phyloP scores from a whole-genome alignment of 2,888 invertebrate species.

The Netelia inedita region DNA sequence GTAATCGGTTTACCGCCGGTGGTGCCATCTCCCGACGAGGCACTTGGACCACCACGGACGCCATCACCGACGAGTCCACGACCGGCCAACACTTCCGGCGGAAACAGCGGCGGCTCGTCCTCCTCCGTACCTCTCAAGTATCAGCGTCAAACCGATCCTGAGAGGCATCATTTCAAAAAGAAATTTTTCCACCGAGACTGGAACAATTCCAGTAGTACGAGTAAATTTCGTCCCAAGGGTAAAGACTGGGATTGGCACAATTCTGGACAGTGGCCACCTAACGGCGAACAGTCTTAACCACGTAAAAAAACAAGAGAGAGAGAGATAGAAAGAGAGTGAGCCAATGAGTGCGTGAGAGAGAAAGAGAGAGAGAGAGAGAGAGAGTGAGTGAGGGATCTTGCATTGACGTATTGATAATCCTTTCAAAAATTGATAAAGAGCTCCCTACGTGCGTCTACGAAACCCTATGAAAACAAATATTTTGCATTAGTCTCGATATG shows the following conservation, averaged over 20 bases:
- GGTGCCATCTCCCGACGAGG: conserved; percentile 85
- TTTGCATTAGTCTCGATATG: background rate
- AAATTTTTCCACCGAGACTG: conserved; percentile 91
- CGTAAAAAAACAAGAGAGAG: conserved; percentile 15
- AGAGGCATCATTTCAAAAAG: conserved; percentile 91
- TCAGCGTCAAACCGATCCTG: conserved; percentile 87
- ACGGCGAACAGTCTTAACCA: conserved; percentile 82
- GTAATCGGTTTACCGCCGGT: conserved; percentile 81
- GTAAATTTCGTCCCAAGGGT: conserved; percentile 90
- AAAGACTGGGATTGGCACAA: conserved; percentile 90
- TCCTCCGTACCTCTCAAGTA: conserved; percentile 87
- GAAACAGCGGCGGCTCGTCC: conserved; percentile 82
- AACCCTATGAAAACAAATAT: background rate
- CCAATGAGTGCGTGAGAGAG: background rate
- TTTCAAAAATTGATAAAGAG: background rate
- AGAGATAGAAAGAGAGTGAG: background rate
- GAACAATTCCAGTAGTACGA: conserved; percentile 83
- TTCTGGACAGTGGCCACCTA: conserved; percentile 84
- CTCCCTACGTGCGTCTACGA: too few species aligned
- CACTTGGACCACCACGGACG: conserved; percentile 86
- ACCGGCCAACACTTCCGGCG: conserved; percentile 85
- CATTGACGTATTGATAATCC: background rate
- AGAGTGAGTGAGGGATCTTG: background rate
- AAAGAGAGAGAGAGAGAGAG: background rate
- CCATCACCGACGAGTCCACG: conserved; percentile 87